Evolutionary conservation across 2,113 vertebrate species (phyloP), one percentile per base, ranked within the genome.

Genomic region (Gymnobelideus leadbeateri): DNA sequence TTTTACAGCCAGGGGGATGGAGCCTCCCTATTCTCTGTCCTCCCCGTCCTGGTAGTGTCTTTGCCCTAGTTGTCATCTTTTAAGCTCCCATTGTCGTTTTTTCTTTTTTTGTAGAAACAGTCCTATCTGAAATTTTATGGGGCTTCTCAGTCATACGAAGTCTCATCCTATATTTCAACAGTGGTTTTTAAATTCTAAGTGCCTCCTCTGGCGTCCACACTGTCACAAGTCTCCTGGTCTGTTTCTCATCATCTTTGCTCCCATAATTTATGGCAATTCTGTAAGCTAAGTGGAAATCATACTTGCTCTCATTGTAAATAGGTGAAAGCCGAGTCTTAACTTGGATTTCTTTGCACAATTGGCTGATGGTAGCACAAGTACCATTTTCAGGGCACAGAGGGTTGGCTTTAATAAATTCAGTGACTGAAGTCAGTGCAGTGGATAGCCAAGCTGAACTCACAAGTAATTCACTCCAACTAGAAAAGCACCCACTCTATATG

Each of bases 91-190:
- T n/a, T n/a, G 61, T 77, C 31, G 31, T n/a, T 68, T 37, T 77
- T 25, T 16, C 61, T 19, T n/a, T 37, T 37, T 68, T 68, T 68
- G 28, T 19, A 19, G n/a, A n/a, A n/a, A 19, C 6, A 68, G 37
- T 19, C 37, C 16, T 1, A 5, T 19, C 37, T 0, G 37, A n/a
- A n/a, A 19, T 5, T n/a, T 19, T 19, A 4, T 8, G 14, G 16
- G 37, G 12, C 12, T 77, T 7, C 14, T n/a, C 1, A 16, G 37
- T n/a, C 37, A n/a, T 68, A 16, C 11, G 8, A 37, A 1, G 31
- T 68, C 31, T 68, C 11, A 61, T 37, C 2, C 61, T 7, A 37
- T 11, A 61, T 31, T 31, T 31, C 57, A 3, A 31, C 9, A 31
- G 9, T 31, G 31, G 57, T 14, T 11, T 61, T 12, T 61, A 11